Base-by-base conservation (phyloP, 2,888 invertebrate species). In the Adelognathus sp. region DNA sequence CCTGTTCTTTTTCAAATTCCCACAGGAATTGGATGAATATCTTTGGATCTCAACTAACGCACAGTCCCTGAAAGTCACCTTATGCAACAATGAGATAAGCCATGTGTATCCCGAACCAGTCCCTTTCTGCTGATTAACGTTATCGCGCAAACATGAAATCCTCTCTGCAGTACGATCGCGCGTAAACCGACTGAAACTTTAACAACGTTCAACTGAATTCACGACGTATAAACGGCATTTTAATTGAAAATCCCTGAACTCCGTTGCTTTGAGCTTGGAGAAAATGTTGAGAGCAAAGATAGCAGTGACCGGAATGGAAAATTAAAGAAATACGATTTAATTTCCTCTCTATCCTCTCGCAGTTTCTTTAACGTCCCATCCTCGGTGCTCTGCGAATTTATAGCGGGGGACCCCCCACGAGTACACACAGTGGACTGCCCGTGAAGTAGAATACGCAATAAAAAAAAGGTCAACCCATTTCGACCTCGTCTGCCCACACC, bases 301-400 rank as follows among this genome's bases (percentile, higher is more conserved):
- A 33, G 64, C 33, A 46, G n/a, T 33, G 33, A 50, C 27, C 21
- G 33, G 6, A 24, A 11, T 21, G 31, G 21, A 31, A 64, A 50
- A 46, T 46, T 33, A 64, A 33, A 50, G 18, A 50, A 64, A 46
- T 33, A 64, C 63, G 46, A 64, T 50, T 64, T 50, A 64, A 64
- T 64, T 64, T 33, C 14, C 61, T 39, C 60, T 41, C 39, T 16
- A n/a, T n/a, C 39, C 63, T 46, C 46, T 21, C 3, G 33, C 46
- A 33, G 46, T 63, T 31, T n/a, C n/a, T 50, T 33, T 18, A 64
- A 33, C 31, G 64, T 64, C 33, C 64, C 9, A 33, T 46, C 46
- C 64, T 46, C 41, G 9, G 50, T 31, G 33, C 64, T 46, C 33
- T 21, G 64, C 4, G 33, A 64, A 64, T 64, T 64, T 50, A 64